A percentile compares a stretch with the other conserved stretches of the same genome.
Evolutionary conservation across 2,888 invertebrate genomes (phyloP).

Genomic region (Mythimna lalbum): DNA sequence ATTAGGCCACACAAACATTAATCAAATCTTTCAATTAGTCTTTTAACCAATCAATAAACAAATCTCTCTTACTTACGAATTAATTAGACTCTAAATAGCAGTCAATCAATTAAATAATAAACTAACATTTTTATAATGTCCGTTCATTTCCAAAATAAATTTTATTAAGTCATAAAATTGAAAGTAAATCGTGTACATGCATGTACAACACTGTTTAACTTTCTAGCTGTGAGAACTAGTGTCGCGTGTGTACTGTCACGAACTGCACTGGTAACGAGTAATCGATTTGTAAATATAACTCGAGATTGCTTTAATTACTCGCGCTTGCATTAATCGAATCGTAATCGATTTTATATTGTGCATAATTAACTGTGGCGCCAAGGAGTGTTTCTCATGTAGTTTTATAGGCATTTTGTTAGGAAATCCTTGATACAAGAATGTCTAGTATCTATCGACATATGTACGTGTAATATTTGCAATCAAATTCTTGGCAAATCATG

Average conservation of each 20-base stretch:
- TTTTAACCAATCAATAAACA: conserved; percentile 13
- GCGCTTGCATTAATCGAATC: conserved; percentile 24
- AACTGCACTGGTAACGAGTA: conserved; percentile 29
- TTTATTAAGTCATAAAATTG: conserved; percentile 34
- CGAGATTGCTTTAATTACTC: conserved; percentile 35
- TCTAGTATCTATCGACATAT: not conserved
- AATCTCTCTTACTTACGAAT: conserved; percentile 8
- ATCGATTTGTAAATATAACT: conserved; percentile 45
- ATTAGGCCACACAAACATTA: not conserved
- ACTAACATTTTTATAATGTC: conserved; percentile 9
- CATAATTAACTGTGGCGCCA: conserved; percentile 43
- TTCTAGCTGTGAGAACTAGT: conserved; percentile 49
- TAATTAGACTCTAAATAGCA: conserved; percentile 13
- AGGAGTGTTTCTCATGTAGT: conserved; percentile 22
- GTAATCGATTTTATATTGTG: conserved; percentile 44
- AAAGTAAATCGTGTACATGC: conserved; percentile 44
- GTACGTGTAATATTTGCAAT: not conserved
- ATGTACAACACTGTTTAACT: conserved; percentile 49
- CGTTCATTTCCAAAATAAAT: conserved; percentile 28
- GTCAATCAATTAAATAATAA: conserved; percentile 21
- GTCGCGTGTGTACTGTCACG: conserved; percentile 57
- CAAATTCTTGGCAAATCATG: not conserved
- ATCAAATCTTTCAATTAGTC: not conserved
- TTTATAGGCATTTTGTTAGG: conserved; percentile 10
- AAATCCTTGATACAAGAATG: not conserved